Percentiles rank a stretch among this genome's conserved stretches.
phyloP scores from a whole-genome alignment of 2,113 vertebrate species.

The Triplophysa tibetana region DNA sequence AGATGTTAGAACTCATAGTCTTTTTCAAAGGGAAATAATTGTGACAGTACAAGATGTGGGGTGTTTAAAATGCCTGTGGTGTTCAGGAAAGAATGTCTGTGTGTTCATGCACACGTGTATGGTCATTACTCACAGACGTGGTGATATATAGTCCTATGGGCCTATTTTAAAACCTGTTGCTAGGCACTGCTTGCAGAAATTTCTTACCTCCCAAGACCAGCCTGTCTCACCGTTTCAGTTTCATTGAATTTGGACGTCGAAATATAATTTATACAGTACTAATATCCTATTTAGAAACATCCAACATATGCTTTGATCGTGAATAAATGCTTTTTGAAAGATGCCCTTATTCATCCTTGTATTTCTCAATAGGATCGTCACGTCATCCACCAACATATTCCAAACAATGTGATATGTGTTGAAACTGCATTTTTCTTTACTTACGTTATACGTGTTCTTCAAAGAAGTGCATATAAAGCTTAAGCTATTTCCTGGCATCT shows the following conservation, averaged over 20 bases:
- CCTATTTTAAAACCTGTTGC: slow-evolving; percentile 50
- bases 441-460: background rate
- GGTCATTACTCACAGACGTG: slow-evolving; percentile 21
- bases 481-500: background rate
- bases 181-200: slow-evolving; percentile 19
- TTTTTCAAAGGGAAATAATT: background rate
- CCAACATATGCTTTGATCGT: background rate
- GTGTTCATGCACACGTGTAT: background rate
- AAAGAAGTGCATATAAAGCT: background rate
- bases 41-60: no score
- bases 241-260: background rate
- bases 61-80: background rate
- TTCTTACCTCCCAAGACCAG: background rate
- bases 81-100: background rate
- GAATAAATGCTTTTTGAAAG: background rate
- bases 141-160: slow-evolving; percentile 13
- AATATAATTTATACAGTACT: background rate
- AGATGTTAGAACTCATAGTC: slow-evolving; percentile 27
- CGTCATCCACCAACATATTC: background rate
- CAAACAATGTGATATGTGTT: background rate
- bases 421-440: background rate
- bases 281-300: background rate
- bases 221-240: background rate
- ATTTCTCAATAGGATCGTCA: background rate
- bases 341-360: background rate